phyloP scores from a whole-genome alignment of 2,113 vertebrate genomes.

The Chaenocephalus aceratus region DNA sequence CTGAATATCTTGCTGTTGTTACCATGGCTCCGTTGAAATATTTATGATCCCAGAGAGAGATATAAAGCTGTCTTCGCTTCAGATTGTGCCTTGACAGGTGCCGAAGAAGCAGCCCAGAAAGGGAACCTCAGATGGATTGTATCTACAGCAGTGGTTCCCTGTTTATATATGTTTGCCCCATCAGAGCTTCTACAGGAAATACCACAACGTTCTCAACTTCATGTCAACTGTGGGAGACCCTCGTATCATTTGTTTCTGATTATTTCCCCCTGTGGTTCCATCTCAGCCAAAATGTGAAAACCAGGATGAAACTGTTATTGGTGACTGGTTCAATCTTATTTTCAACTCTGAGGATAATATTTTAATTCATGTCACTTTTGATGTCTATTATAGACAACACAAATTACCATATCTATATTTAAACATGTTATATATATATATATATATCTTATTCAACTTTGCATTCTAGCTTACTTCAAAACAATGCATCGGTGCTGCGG shows the following conservation, averaged over 20 bases:
- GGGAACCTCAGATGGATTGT: conserved; percentile 80
- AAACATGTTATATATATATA: too few species aligned
- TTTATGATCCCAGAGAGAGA: conserved; percentile 44
- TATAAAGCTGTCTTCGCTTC: conserved; percentile 56
- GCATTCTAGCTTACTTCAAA: conserved; percentile 19
- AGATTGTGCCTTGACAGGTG: conserved; percentile 31
- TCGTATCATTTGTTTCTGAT: conserved; percentile 86
- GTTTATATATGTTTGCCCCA: conserved; percentile 83
- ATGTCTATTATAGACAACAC: too few species aligned
- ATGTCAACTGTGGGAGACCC: conserved; percentile 83
- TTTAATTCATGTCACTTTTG: background rate
- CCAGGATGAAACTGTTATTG: conserved; percentile 89
- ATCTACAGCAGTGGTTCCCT: conserved; percentile 82
- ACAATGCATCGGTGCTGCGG: background rate
- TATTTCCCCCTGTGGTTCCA: conserved; percentile 91
- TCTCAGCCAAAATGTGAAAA: conserved; percentile 77
- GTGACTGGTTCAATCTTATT: conserved; percentile 90
- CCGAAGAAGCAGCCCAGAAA: conserved; percentile 19
- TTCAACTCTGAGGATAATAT: conserved; percentile 35
- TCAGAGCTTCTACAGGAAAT: conserved; percentile 87
- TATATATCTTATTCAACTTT: background rate
- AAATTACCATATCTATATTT: too few species aligned
- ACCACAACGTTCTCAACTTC: conserved; percentile 86
- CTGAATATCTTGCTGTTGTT: conserved; percentile 40
- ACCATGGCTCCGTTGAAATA: conserved; percentile 55